Conservation (phyloP, 2,797 vertebrate genomes). For the Cyprinodon diabolis region DNA sequence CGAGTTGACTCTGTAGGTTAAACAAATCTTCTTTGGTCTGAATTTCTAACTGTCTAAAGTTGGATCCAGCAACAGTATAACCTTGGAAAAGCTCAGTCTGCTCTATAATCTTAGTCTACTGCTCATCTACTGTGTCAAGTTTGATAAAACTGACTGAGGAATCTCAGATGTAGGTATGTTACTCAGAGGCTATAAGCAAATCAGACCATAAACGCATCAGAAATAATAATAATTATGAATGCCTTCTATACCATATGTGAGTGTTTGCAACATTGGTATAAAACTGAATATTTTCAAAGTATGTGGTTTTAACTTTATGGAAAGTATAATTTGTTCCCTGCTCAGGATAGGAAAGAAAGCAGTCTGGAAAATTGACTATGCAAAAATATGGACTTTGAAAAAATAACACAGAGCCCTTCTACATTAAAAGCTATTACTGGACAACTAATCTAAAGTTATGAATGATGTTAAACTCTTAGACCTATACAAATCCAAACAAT, state of each 20-base stretch:
- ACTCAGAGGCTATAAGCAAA: background rate
- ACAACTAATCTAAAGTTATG: background rate
- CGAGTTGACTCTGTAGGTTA: background rate
- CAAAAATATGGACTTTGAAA: no score
- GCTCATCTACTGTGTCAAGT: no score
- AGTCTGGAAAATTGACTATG: background rate
- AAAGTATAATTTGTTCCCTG: background rate
- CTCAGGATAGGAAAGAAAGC: background rate
- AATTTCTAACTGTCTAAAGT: no score
- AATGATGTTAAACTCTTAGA: background rate
- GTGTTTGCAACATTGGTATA: background rate
- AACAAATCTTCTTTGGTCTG: background rate
- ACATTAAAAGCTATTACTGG: background rate
- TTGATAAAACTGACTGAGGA: background rate
- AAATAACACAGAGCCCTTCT: no score
- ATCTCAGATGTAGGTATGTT: background rate
- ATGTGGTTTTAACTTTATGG: background rate
- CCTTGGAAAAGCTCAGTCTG: background rate
- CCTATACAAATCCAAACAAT: background rate
- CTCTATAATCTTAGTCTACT: background rate
- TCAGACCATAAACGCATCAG: background rate
- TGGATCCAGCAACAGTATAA: background rate
- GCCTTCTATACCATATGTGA: background rate
- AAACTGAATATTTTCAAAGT: background rate
- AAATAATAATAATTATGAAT: background rate